Evolutionary conservation across 1,140 invertebrate genomes (phyloP), one percentile per base, ranked within the genome.

Genomic region (Leptonema lineaticorne): DNA sequence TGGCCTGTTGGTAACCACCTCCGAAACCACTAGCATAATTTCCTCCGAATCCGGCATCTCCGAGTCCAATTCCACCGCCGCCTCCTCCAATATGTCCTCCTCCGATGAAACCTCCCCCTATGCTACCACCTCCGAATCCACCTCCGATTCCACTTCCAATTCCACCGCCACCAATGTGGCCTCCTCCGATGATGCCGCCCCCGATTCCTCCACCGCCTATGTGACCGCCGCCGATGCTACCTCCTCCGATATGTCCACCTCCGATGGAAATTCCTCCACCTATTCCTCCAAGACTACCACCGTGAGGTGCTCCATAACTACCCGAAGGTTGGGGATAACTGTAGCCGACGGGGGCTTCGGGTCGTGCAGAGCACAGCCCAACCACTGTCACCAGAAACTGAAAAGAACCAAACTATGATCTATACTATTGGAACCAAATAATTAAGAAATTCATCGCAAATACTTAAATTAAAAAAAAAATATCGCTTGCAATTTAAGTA

Each of bases 261-360:
- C 75, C 75, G 11, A 76, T 75, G 27, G 53, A n/a, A 0, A 73
- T 68, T 20, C 74, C 70, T 1, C 59, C 48, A 14, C 20, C 45
- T 16, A 56, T 28, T 57, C 30, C 28, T 45, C 56, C 66, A 11
- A 63, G 9, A 30, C 33, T 46, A 59, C 75, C 75, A 46, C 73
- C 48, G 57, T 77, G 72, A n/a, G 76, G 75, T 14, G 75, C 76
- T 37, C 76, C 76, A 70, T 76, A 78, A 71, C 75, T 76, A 29
- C 70, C 75, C 57, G 74, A 78, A 29, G 79, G 79, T 53, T 78
- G 75, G 1, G 79, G 78, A 69, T 82, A 82, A 73, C 76, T 80
- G 73, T 82, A 82, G 37, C 81, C 81, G 18, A 79, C 77, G 66
- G 79, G 79, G 16, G 80, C 76, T 63, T 82, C 81, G 9, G 79